Evolutionary conservation across 2,113 vertebrate species (phyloP), one percentile per base, ranked within the genome.

Genomic region (Aviceda subcristata): DNA sequence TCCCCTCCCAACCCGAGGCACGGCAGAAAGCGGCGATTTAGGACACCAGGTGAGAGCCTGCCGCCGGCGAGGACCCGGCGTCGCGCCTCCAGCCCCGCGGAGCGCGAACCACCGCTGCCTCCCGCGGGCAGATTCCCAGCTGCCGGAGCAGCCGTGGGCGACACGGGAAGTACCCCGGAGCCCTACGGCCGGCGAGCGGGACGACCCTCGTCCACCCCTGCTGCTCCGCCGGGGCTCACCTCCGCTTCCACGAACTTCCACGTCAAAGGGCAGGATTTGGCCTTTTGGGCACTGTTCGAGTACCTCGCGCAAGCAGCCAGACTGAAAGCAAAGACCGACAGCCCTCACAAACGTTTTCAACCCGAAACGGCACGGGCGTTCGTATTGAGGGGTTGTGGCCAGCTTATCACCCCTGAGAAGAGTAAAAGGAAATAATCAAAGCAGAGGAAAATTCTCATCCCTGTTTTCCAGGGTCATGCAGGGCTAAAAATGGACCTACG

Each of bases 241-340:
- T 85, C n/a, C 62, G 53, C 59, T 73, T 22, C 56, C 60, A 80
- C 0, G 2, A 13, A 8, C 1, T 0, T 8, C 45, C 1, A 2
- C 4, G 21, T 39, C 66, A 48, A 55, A 68, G 46, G 26, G 23
- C 20, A 50, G 26, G n/a, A 68, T 56, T 9, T 38, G 17, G 13
- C 41, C 27, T 30, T 80, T 41, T 45, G 18, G 32, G 36, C 22
- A 63, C 14, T 32, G 30, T 22, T 23, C 55, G 14, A 41, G 23
- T 22, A 9, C 6, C 38, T 56, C 32, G 21, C 27, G 43, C 62
- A 67, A 50, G 32, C 21, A 55, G 11, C 16, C 19, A 74, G n/a
- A 78, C 41, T 14, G 32, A 50, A 80, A 80, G 32, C 23, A 48
- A 51, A 46, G 32, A 12, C 8, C 38, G 62, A 68, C 29, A 46